Evolutionary conservation across 1,140 invertebrate genomes (phyloP).

Genomic region (Stenopsyche tienmushanensis): DNA sequence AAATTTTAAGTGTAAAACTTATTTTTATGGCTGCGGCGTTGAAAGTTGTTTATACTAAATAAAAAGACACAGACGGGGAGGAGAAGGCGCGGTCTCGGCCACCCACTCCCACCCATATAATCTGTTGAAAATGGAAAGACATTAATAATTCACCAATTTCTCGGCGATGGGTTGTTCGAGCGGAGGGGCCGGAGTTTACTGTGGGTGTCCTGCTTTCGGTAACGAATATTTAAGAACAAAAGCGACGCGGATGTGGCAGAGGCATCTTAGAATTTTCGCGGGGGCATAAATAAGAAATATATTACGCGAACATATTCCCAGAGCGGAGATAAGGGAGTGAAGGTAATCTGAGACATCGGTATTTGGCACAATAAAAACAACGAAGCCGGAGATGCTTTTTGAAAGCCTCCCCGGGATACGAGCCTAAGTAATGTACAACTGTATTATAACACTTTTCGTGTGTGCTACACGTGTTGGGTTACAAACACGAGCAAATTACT

Average conservation of each 20-base stretch:
- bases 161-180: neutral
- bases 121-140: conserved; percentile 18
- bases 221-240: conserved; percentile 20
- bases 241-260: neutral
- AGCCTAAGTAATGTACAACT: neutral
- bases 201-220: neutral
- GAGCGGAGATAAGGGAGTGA: neutral
- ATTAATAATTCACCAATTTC: conserved; percentile 27
- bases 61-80: conserved; percentile 19
- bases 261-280: neutral
- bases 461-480: conserved; percentile 11
- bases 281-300: neutral
- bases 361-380: conserved; percentile 13
- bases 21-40: conserved; percentile 35
- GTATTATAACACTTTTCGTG: conserved; percentile 9
- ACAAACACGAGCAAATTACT: conserved; percentile 10
- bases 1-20: conserved; percentile 41
- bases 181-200: neutral
- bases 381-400: neutral
- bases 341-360: conserved; percentile 8
- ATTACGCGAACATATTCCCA: neutral
- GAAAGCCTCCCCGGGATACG: neutral
- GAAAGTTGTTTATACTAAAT: conserved; percentile 40
- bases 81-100: conserved; percentile 7
- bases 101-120: neutral